Evolutionary conservation across 1,140 invertebrate genomes (phyloP).

Genomic region (Gryllus bimaculatus): DNA sequence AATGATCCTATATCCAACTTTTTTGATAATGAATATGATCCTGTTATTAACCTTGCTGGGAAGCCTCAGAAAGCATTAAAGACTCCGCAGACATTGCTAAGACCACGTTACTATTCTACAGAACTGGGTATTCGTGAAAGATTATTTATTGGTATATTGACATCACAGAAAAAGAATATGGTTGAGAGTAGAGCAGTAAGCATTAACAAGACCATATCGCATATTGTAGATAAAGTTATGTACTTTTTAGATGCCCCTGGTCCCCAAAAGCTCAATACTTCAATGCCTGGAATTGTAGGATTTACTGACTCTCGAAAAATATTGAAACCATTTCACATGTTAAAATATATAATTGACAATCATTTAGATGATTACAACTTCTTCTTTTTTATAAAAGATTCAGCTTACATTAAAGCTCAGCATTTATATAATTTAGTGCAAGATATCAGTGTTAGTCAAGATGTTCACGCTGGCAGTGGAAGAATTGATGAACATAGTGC

Average conservation of each 20-base stretch:
- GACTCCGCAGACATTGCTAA: constrained; percentile 42
- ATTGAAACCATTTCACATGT: constrained; percentile 67
- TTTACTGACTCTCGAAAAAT: constrained; percentile 67
- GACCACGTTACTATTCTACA: constrained; percentile 84
- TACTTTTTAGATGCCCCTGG: constrained; percentile 63
- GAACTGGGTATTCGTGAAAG: constrained; percentile 85
- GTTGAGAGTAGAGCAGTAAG: constrained; percentile 60
- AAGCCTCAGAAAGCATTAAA: constrained; percentile 43
- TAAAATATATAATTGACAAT: constrained; percentile 84
- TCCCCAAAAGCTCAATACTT: constrained; percentile 54
- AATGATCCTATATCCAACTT: background rate
- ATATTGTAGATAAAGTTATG: constrained; percentile 66
- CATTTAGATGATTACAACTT: constrained; percentile 83
- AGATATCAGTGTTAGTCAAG: constrained; percentile 68
- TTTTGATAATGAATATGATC: constrained; percentile 43
- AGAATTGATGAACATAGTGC: constrained; percentile 36
- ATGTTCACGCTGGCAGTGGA: constrained; percentile 63
- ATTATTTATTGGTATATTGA: constrained; percentile 75
- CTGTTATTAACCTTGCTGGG: constrained; percentile 42
- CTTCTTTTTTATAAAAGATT: constrained; percentile 77
- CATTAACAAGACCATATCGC: constrained; percentile 68
- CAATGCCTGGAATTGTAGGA: constrained; percentile 64
- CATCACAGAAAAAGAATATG: constrained; percentile 48
- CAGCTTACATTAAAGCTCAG: constrained; percentile 65
- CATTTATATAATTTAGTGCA: constrained; percentile 56